These are phyloP conservation scores for Hypercompe scribonia DNA, from an alignment of 2,888 invertebrate genomes.

Conservation along the genomic window DNA sequence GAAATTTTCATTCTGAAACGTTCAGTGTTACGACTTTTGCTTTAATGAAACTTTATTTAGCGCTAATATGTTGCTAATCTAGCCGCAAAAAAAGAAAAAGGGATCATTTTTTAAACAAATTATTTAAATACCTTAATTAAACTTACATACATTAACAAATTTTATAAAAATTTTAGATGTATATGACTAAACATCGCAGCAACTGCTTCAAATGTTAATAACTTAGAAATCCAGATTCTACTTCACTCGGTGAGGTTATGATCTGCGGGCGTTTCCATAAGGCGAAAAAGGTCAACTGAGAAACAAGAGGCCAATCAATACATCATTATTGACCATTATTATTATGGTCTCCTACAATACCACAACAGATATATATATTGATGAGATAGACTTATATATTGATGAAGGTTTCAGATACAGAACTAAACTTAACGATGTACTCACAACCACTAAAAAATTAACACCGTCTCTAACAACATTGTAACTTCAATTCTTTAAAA, in stretches of 20 bases:
- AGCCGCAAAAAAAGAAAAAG: background rate
- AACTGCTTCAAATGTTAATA: background rate
- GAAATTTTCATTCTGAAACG: constrained; percentile 1
- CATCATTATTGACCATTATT: no score
- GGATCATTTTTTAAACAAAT: background rate
- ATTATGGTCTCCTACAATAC: no score
- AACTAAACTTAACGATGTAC: background rate
- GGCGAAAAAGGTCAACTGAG: background rate
- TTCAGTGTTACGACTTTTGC: background rate
- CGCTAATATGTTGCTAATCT: background rate
- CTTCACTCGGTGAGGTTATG: no score
- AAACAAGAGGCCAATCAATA: background rate
- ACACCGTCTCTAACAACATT: background rate
- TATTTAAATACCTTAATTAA: background rate
- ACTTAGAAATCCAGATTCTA: no score
- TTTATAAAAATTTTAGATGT: no score
- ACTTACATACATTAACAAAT: no score
- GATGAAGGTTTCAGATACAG: background rate
- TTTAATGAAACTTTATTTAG: background rate
- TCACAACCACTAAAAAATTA: background rate
- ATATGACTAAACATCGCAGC: background rate
- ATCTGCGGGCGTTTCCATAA: no score
- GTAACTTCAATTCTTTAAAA: background rate
- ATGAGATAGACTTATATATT: background rate
- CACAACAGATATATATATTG: no score